These are phyloP conservation scores for Apantesis nais DNA, from an alignment of 2,888 invertebrate genomes.

Conservation along the genomic window DNA sequence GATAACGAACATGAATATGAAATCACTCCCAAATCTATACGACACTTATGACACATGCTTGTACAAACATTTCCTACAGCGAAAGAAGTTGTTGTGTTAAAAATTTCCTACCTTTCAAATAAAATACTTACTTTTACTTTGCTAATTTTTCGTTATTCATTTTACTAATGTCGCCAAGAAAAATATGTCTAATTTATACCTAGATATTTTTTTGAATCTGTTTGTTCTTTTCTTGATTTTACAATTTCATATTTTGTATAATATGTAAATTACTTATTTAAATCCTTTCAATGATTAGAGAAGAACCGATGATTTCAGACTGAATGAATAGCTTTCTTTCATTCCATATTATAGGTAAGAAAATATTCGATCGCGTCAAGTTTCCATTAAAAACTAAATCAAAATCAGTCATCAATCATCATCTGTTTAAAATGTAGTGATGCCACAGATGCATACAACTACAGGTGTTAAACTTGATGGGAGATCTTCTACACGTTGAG, in stretches of 20 bases:
- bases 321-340: neutral
- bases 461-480: too few relatives aligned
- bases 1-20: constrained; percentile 37
- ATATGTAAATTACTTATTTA: neutral
- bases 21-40: constrained; percentile 33
- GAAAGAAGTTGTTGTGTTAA: constrained; percentile 6
- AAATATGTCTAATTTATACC: neutral
- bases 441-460: too few relatives aligned
- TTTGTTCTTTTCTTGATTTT: too few relatives aligned
- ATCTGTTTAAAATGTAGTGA: too few relatives aligned
- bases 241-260: too few relatives aligned
- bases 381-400: neutral
- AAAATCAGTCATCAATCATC: too few relatives aligned
- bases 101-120: neutral
- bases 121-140: neutral
- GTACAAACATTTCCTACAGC: constrained; percentile 6
- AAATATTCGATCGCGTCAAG: neutral
- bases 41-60: constrained; percentile 9
- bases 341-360: neutral
- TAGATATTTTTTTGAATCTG: neutral
- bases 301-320: neutral
- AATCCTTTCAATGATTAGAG: neutral
- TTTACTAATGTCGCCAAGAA: neutral
- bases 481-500: neutral
- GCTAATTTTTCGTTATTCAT: neutral